phyloP scores from a whole-genome alignment of 2,113 vertebrate genomes.

The Mirounga angustirostris region DNA sequence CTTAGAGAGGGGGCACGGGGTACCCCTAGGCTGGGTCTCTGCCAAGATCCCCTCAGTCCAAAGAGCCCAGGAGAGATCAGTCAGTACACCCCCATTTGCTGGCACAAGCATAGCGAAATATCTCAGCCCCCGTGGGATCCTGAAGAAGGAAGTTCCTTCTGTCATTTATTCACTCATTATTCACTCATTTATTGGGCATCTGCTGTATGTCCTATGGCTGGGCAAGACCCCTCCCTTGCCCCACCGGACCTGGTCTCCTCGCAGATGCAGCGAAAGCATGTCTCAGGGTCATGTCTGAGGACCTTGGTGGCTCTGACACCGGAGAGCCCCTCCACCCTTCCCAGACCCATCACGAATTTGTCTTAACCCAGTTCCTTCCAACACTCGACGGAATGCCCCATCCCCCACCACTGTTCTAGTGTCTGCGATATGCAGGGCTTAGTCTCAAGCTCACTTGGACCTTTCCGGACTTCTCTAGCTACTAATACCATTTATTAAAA shows the following conservation, averaged over 20 bases:
- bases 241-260: background rate
- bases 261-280: accelerated
- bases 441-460: background rate
- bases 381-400: background rate
- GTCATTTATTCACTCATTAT: background rate
- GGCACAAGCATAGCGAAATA: accelerated
- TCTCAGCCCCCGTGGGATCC: no score
- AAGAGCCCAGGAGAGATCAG: background rate
- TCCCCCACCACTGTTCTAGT: background rate
- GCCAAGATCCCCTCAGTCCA: background rate
- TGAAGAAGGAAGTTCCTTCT: background rate
- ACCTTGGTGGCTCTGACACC: background rate
- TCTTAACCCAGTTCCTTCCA: background rate
- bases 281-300: no score
- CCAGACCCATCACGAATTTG: background rate
- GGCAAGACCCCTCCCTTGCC: background rate
- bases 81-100: accelerated
- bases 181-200: background rate
- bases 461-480: background rate
- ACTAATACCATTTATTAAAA: background rate
- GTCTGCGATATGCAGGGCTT: background rate
- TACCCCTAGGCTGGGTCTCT: background rate
- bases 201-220: background rate
- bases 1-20: background rate
- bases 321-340: background rate